Evolutionary conservation across 2,888 invertebrate species (phyloP).

Genomic region (Lasiommata megera): DNA sequence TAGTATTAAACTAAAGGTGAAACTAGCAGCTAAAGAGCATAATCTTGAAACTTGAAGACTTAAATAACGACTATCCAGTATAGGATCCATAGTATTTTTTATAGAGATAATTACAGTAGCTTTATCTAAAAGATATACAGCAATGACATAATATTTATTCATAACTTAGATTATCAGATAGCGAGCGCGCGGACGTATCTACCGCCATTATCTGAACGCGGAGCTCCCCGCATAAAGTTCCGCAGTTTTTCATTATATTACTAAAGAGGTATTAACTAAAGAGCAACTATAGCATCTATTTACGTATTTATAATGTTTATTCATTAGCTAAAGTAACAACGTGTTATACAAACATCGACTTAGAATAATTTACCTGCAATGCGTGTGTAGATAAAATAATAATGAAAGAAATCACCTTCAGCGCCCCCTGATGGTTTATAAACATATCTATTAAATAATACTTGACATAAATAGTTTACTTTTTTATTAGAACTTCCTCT

Average conservation of each 20-base stretch:
- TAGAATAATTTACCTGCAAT: background rate
- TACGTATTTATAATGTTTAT: constrained; percentile 7
- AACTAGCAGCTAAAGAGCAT: too few relatives aligned
- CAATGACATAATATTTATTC: constrained; percentile 7
- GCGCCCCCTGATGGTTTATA: too few relatives aligned
- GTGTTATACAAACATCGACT: background rate
- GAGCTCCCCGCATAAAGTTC: constrained; percentile 14
- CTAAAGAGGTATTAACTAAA: background rate
- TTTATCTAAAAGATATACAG: background rate
- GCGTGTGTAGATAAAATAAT: background rate
- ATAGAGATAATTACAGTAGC: too few relatives aligned
- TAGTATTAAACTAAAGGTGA: too few relatives aligned
- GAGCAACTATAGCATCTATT: constrained; percentile 6
- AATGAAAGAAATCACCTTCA: too few relatives aligned
- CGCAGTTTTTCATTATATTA: constrained; percentile 16
- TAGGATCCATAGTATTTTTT: too few relatives aligned
- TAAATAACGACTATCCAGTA: too few relatives aligned
- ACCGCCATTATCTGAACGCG: background rate
- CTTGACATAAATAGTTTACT: too few relatives aligned
- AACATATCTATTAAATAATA: too few relatives aligned
- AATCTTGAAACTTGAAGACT: too few relatives aligned
- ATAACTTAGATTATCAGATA: background rate
- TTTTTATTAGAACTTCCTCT: too few relatives aligned
- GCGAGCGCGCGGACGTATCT: background rate
- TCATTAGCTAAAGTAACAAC: background rate